Percentiles rank a stretch among this genome's conserved stretches.
phyloP scores from a whole-genome alignment of 1,140 invertebrate species.

The Bombus pascuorum region DNA sequence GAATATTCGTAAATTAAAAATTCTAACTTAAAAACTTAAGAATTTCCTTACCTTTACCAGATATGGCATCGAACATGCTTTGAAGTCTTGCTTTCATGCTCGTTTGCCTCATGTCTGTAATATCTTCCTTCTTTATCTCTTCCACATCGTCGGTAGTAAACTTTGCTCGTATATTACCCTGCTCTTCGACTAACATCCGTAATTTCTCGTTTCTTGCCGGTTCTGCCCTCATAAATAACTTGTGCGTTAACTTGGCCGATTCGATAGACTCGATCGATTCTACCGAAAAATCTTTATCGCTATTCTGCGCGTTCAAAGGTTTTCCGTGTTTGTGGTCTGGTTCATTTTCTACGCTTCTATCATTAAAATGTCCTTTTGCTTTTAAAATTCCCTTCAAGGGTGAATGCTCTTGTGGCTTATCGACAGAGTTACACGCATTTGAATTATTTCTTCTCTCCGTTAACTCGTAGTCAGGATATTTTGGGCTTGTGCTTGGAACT shows the following conservation, averaged over 20 bases:
- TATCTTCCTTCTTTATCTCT: constrained; percentile 79
- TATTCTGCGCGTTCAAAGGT: neutral
- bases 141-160: constrained; percentile 75
- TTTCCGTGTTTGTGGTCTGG: too few relatives aligned
- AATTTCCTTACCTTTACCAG: constrained; percentile 77
- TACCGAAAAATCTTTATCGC: neutral
- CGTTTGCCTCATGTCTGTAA: constrained; percentile 78
- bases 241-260: constrained; percentile 72
- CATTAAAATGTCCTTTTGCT: neutral
- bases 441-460: constrained; percentile 3
- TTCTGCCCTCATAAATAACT: constrained; percentile 79
- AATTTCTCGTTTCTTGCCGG: constrained; percentile 78
- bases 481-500: neutral
- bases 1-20: neutral
- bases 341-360: neutral
- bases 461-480: neutral
- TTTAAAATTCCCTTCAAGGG: constrained; percentile 58
- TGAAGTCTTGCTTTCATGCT: constrained; percentile 79
- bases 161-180: constrained; percentile 68
- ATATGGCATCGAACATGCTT: constrained; percentile 81
- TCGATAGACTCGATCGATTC: neutral
- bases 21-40: too few relatives aligned
- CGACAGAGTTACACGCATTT: neutral
- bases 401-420: constrained; percentile 25
- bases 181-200: constrained; percentile 74